Base-by-base conservation (phyloP, 2,797 vertebrate species). In the Gambusia yucatana region DNA sequence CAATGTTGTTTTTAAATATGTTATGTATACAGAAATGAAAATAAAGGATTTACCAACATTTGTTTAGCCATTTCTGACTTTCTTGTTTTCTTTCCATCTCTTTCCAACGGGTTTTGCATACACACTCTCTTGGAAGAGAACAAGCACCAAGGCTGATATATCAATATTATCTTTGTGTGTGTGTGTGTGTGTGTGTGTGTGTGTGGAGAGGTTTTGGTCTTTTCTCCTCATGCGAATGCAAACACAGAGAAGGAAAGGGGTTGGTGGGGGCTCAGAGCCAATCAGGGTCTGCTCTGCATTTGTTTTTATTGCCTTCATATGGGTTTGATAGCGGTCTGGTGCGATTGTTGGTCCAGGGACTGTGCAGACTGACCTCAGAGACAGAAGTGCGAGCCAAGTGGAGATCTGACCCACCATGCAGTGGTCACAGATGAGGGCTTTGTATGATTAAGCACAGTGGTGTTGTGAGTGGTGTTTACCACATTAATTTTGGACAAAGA, bases 361-460 rank as follows among this genome's bases (percentile, higher is more conserved):
- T 87, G 77, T 80, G 44, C 75, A 84, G 80, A 59, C 91, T 86
- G 87, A 93, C 93, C 91, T 93, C 92, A 94, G 90, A 93, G 86
- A 87, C 89, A 79, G 84, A 65, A 78, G 57, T 70, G 65, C 1
- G 74, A 84, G 92, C 93, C 91, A 94, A 93, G 47, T 59, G 43
- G 71, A 78, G 85, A 88, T 85, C 79, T 39, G 52, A 89, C 77
- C 82, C 88, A 81, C 11, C 13, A 84, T 82, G 86, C 82, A 79
- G 76, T 65, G 82, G 82, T 79, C 84, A 2, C 85, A 89, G 79
- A 92, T 86, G 79, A 76, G 70, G 67, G 43, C 9, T 80, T 83
- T 6, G 9, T 61, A 86, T 90, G 80, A 88, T 89, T 81, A 83
- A 63, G 25, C 71, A 80, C 30, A 73, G 77, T 87, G 72, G 79